Evolutionary conservation across 1,140 invertebrate genomes (phyloP).

Genomic region (Nylanderia fulva): DNA sequence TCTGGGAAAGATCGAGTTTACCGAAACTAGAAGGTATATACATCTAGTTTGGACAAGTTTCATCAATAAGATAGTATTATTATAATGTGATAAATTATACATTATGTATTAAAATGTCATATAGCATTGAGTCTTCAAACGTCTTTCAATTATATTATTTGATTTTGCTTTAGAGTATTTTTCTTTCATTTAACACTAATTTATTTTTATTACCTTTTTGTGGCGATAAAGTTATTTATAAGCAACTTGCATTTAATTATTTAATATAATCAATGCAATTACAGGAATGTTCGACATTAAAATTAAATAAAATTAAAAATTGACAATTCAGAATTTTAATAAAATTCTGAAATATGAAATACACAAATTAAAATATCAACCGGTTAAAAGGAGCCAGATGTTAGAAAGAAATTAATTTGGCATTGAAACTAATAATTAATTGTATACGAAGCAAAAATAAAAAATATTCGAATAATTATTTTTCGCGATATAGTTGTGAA

Average conservation of each 20-base stretch:
- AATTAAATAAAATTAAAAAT: too few relatives aligned
- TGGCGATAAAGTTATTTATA: too few relatives aligned
- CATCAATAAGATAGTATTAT: background rate
- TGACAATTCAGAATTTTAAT: too few relatives aligned
- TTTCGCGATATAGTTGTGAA: background rate
- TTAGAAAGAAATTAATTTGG: too few relatives aligned
- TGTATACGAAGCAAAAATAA: background rate
- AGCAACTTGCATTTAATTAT: background rate
- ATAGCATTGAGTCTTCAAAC: too few relatives aligned
- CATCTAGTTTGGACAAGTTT: background rate
- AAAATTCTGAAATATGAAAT: too few relatives aligned
- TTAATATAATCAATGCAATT: background rate
- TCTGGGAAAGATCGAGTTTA: background rate
- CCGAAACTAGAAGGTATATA: background rate
- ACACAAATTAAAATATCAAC: too few relatives aligned
- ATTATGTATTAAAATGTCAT: too few relatives aligned
- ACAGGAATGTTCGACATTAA: background rate
- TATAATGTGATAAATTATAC: background rate
- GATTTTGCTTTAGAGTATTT: background rate
- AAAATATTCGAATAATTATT: background rate
- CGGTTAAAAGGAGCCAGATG: too few relatives aligned
- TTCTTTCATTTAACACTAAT: background rate
- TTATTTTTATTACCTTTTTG: background rate
- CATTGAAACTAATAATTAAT: too few relatives aligned
- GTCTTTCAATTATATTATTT: too few relatives aligned